Base-by-base conservation (phyloP, 2,888 invertebrate species). In the Stenotaenia linearis region DNA sequence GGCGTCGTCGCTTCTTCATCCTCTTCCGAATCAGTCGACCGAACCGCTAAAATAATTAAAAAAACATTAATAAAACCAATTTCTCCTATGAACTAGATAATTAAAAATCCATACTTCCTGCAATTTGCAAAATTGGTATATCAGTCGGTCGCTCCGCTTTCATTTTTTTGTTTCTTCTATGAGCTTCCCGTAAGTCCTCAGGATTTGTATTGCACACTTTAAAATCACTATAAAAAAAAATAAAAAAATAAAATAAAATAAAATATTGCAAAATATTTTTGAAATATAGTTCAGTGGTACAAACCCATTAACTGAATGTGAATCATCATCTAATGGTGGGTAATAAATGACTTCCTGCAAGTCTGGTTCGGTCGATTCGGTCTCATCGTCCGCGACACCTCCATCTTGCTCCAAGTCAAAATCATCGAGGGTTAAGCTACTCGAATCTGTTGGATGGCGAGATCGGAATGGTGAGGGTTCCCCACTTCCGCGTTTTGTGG, bases 171-270 rank as follows among this genome's bases (percentile, higher is more conserved):
- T 90, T 89, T 35, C 91, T 90, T 0, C 93, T 88, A 84, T 92
- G 89, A 0, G 92, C 93, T 86, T 92, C 92, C 0, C 94, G 89
- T 80, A 95, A 86, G 84, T 94, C 94, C 45, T 93, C 93, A 0
- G 91, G 93, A 84, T 95, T 94, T 91, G 95, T 94, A 79, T 94
- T 94, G 84, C 93, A 94, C 56, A 95, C 93, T 84, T 93, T 93
- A 85, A 93, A 95, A 84, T 94, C 93, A 80, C 84, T 82, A 32
- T 25, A 37, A 28, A n/a, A 79, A 79, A 74, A 75, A 23, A 56
- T 21, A 79, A 45, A 21, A n/a, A n/a, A n/a, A n/a, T n/a, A n/a
- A n/a, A 77, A 18, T 25, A 6, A 15, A 10, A 23, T 4, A 5
- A 18, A 18, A 6, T 45, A 25, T 23, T 32, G 12, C 5, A 74